A percentile compares a stretch with the other conserved stretches of the same genome.
phyloP scores from a whole-genome alignment of 2,797 vertebrate species.

The Lepus oiostolus region DNA sequence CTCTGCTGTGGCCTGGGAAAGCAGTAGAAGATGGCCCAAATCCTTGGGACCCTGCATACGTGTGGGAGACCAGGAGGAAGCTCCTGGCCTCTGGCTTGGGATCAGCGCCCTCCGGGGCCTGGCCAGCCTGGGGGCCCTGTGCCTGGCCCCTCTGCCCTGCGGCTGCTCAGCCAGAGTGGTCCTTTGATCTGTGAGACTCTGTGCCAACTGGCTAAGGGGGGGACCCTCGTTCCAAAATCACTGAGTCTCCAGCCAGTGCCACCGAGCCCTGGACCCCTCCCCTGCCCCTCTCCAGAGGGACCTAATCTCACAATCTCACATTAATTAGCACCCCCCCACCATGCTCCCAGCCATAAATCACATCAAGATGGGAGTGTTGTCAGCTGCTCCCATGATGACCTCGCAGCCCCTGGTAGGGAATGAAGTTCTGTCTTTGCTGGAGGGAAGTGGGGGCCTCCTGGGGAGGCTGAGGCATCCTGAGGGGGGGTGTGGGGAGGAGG shows the following conservation, averaged over 20 bases:
- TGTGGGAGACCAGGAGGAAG: too few species aligned
- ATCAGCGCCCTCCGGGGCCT: too few species aligned
- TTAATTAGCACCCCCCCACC: constrained; percentile 20
- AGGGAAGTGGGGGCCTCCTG: constrained; percentile 23
- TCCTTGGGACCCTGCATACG: too few species aligned
- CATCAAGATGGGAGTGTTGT: constrained; percentile 44
- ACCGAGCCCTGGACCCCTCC: not conserved
- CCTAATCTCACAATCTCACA: not conserved
- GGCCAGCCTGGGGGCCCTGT: not conserved
- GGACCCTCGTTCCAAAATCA: not conserved
- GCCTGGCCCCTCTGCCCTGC: not conserved
- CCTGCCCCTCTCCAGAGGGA: not conserved
- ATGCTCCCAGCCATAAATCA: constrained; percentile 70
- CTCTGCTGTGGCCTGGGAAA: too few species aligned
- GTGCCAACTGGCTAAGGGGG: not conserved
- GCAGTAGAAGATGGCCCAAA: too few species aligned
- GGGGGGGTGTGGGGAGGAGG: not conserved
- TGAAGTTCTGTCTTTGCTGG: constrained; percentile 3
- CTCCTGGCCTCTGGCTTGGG: too few species aligned
- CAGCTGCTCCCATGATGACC: constrained; percentile 25
- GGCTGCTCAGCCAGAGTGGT: not conserved
- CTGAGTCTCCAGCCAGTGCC: not conserved
- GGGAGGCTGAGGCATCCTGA: not conserved
- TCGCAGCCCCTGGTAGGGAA: not conserved
- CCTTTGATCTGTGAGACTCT: not conserved